These are phyloP conservation scores for Mus minutoides DNA, from an alignment of 2,797 vertebrate genomes.

Conservation along the genomic window DNA sequence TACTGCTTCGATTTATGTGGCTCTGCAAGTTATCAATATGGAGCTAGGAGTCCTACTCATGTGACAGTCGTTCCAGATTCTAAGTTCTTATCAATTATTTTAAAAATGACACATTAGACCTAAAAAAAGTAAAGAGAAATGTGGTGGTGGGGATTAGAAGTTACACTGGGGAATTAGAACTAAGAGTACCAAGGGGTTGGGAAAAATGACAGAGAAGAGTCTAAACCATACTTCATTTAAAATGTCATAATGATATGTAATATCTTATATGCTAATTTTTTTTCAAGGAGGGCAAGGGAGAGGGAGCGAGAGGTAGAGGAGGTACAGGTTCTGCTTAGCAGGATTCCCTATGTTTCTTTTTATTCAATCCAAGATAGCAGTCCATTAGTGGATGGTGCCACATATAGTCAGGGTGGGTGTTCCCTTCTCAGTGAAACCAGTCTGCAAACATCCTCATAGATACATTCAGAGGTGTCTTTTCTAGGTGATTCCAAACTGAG, in stretches of 20 bases:
- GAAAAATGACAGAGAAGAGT: background rate
- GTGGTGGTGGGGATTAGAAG: too few relatives aligned
- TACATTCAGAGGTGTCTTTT: background rate
- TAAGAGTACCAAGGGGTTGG: background rate
- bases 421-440: background rate
- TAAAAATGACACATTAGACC: background rate
- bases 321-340: background rate
- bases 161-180: background rate
- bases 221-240: background rate
- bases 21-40: background rate
- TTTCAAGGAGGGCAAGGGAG: background rate
- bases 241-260: too few relatives aligned
- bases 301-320: background rate
- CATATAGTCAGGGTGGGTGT: too few relatives aligned
- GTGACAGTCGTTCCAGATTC: background rate
- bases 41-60: background rate
- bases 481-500: background rate
- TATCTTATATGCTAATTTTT: background rate
- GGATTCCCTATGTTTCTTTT: background rate
- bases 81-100: background rate
- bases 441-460: background rate
- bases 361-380: background rate
- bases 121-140: background rate
- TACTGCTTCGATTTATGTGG: background rate
- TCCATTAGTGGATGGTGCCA: too few relatives aligned